These are phyloP conservation scores for Hyperoodon ampullatus DNA, from an alignment of 2,113 vertebrate species.

Conservation along the genomic window DNA sequence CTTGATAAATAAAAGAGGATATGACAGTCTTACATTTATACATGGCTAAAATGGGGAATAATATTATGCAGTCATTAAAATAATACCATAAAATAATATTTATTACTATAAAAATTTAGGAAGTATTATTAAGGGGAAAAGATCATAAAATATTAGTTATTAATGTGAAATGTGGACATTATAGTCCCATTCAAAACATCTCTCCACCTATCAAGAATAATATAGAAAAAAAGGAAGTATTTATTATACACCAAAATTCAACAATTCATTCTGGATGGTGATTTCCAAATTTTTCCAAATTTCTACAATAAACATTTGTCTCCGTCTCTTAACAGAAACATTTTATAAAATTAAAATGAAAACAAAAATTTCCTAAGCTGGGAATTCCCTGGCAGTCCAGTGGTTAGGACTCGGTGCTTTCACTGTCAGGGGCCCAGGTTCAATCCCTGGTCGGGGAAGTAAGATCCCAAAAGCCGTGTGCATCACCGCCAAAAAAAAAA, in stretches of 20 bases:
- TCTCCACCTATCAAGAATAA: not conserved
- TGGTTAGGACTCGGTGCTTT: not conserved
- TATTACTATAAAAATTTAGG: not conserved
- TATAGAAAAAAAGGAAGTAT: not conserved
- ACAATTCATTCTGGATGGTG: not conserved
- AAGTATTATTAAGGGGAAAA: not conserved
- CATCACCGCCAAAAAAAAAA: no score
- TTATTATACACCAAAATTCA: not conserved
- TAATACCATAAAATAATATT: not conserved
- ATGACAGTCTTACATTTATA: not conserved
- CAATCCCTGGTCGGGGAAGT: not conserved
- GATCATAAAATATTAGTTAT: not conserved
- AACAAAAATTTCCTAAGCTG: not conserved
- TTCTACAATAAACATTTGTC: not conserved
- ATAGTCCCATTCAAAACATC: not conserved
- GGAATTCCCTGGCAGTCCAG: not conserved
- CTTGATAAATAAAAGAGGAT: not conserved
- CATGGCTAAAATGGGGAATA: not conserved
- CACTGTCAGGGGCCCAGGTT: not conserved
- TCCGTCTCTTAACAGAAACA: not conserved
- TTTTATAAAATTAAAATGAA: not conserved
- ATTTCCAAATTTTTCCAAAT: not conserved
- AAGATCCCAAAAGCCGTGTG: fast-evolving
- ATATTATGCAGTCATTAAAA: not conserved
- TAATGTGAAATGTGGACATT: not conserved